Conservation (phyloP, 2,888 invertebrate genomes). For the Panopea generosa region DNA sequence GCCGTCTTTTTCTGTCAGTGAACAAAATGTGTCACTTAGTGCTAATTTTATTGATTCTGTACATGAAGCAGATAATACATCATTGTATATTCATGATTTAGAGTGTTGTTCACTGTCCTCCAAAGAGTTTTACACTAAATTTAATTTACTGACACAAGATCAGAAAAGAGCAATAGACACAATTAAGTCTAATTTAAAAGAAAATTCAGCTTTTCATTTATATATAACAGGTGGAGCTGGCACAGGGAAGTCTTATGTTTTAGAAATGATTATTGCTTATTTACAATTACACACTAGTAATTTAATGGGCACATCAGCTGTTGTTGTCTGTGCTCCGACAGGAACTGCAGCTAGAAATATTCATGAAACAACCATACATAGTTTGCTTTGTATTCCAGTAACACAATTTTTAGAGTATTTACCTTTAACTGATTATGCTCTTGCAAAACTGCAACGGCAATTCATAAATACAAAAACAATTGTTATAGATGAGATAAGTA, state of each 20-base stretch:
- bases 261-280: conserved; percentile 28
- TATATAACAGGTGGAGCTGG: too few relatives aligned
- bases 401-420: conserved; percentile 13
- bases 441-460: conserved; percentile 23
- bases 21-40: too few relatives aligned
- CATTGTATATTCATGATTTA: too few relatives aligned
- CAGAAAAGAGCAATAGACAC: too few relatives aligned
- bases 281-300: conserved; percentile 21
- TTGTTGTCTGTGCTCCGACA: conserved; percentile 57
- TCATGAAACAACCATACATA: conserved; percentile 50
- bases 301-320: conserved; percentile 15
- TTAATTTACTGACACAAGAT: too few relatives aligned
- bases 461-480: conserved; percentile 38
- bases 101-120: conserved; percentile 7
- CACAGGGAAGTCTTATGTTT: too few relatives aligned
- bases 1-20: too few relatives aligned
- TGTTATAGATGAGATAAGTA: conserved; percentile 66
- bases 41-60: too few relatives aligned
- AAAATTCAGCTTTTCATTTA: too few relatives aligned
- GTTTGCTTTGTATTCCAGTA: conserved; percentile 46
- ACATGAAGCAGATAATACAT: too few relatives aligned
- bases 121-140: neutral
- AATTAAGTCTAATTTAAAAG: too few relatives aligned
- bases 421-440: conserved; percentile 13
- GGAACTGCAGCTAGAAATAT: conserved; percentile 58